Percentiles rank a stretch among this genome's conserved stretches.
These are phyloP conservation scores for Rana temporaria DNA, from an alignment of 2,113 vertebrate genomes.

Conservation along the genomic window DNA sequence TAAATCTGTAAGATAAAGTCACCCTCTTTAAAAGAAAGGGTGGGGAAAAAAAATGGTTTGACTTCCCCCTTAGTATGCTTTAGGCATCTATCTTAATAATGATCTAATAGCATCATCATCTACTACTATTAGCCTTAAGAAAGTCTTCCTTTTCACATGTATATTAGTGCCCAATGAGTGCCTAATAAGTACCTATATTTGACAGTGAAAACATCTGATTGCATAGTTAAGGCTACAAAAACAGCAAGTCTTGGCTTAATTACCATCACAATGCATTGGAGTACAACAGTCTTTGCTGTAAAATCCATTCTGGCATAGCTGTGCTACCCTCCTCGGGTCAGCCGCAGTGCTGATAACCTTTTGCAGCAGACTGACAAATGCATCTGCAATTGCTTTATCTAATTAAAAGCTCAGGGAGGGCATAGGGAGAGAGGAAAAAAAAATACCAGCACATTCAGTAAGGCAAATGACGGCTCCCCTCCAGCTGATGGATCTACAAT, in stretches of 20 bases:
- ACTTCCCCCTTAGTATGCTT: conserved; percentile 52
- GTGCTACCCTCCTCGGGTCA: conserved; percentile 77
- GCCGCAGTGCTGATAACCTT: conserved; percentile 79
- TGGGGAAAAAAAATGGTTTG: neutral
- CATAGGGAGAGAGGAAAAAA: conserved; percentile 59
- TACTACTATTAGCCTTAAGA: conserved; percentile 71
- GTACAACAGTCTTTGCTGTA: conserved; percentile 75
- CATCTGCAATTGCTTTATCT: conserved; percentile 80
- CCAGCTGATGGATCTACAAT: conserved; percentile 73
- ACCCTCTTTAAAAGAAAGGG: neutral
- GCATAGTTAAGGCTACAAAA: conserved; percentile 71
- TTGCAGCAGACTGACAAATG: conserved; percentile 74
- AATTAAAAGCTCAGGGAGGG: conserved; percentile 81
- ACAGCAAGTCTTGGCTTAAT: conserved; percentile 73
- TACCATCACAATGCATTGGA: conserved; percentile 83
- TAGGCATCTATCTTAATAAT: conserved; percentile 60
- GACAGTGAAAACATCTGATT: conserved; percentile 74
- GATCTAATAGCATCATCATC: conserved; percentile 64
- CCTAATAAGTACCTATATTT: conserved; percentile 74
- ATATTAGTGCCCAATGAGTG: conserved; percentile 72
- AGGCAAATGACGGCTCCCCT: conserved; percentile 70
- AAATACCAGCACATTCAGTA: conserved; percentile 78
- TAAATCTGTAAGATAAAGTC: neutral
- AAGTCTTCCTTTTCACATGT: conserved; percentile 74
- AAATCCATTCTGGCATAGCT: conserved; percentile 77